A percentile compares a stretch with the other conserved stretches of the same genome.
Conservation (phyloP, 2,888 invertebrate species). For the Dryomyza anilis region DNA sequence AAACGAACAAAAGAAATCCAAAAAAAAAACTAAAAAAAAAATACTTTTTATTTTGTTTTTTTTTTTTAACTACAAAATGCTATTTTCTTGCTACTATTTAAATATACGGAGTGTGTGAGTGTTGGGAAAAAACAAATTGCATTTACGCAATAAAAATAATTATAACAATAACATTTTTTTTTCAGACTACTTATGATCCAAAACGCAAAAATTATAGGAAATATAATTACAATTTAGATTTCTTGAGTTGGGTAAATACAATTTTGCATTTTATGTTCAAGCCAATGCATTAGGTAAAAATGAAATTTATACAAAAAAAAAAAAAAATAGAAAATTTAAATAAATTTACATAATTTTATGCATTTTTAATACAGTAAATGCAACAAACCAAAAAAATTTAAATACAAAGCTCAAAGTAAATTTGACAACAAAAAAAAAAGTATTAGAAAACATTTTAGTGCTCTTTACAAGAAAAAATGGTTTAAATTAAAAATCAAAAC, state of each 20-base stretch:
- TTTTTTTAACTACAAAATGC: conserved; percentile 30
- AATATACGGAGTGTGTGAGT: conserved; percentile 28
- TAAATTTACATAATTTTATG: background rate
- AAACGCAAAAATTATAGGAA: conserved; percentile 19
- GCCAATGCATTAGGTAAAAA: conserved; percentile 13
- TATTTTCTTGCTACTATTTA: conserved; percentile 27
- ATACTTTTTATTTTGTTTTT: conserved; percentile 14
- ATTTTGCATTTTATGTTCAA: conserved; percentile 31
- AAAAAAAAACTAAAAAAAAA: background rate
- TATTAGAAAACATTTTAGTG: conserved; percentile 23
- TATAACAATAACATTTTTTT: conserved; percentile 27
- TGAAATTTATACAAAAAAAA: conserved; percentile 12
- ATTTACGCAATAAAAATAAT: conserved; percentile 58
- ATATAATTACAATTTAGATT: conserved; percentile 26
- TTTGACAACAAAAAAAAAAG: conserved; percentile 18
- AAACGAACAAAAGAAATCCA: background rate
- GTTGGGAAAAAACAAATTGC: conserved; percentile 60
- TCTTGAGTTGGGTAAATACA: conserved; percentile 28
- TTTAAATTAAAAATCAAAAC: background rate
- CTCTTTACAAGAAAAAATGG: conserved; percentile 19
- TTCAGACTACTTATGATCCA: conserved; percentile 21
- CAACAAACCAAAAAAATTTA: background rate
- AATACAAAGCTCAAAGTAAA: conserved; percentile 17
- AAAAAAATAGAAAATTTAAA: background rate
- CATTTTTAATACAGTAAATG: background rate